Base-by-base conservation (phyloP, 2,888 invertebrate species). In the Oscheius sp. region DNA sequence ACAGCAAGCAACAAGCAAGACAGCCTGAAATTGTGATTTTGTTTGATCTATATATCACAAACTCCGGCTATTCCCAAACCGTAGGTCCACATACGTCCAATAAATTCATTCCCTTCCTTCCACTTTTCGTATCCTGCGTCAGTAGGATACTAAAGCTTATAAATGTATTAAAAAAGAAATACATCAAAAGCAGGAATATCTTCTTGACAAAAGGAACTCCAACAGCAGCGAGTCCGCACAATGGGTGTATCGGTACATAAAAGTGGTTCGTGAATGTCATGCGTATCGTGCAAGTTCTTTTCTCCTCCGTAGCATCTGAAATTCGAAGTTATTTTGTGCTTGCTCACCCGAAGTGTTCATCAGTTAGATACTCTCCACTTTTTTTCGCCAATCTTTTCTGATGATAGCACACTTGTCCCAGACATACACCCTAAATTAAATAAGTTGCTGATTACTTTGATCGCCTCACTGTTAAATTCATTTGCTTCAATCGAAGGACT, bases 281-380 rank as follows among this genome's bases (percentile, higher is more conserved):
- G 59, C 8, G 24, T n/a, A 30, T 38, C 41, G 28, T 59, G 59
- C 6, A 28, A 28, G 0, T 38, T 26, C 14, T n/a, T 22, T 9
- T 59, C 59, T 59, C 59, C 59, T 12, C 59, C 59, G 17, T 44
- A 59, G 20, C 59, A 59, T n/a, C 59, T 59, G 30, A 14, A 59
- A 54, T 6, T 14, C 36, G 14, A 36, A 8, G 36, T 36, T 36
- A 9, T 14, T 14, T 36, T 36, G 8, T 9, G 8, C 8, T 41
- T 3, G 8, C 51, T 32, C n/a, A 54, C 54, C 54, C 54, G 33
- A 32, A 22, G 24, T 54, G 54, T 14, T 30, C 36, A 17, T 54
- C 54, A 9, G 8, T 30, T 6, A 6, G 1, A 6, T n/a, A 22
- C 22, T 54, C 22, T 30, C 32, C 32, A 17, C 20, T 32, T 9